phyloP scores from a whole-genome alignment of 1,140 invertebrate species.

The Rhagoletis zephyria region DNA sequence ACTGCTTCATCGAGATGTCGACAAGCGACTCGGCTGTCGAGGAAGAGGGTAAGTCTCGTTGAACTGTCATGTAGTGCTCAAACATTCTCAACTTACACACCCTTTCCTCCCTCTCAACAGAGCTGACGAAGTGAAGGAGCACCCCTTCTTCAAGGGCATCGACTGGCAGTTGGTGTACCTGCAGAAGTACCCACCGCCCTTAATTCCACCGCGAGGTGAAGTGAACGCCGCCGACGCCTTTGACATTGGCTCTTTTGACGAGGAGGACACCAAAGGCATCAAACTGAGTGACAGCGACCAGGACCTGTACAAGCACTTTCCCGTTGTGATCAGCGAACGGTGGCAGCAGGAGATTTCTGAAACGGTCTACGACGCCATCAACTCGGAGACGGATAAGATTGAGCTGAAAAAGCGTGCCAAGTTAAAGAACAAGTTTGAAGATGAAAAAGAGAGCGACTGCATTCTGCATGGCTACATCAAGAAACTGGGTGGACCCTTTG shows the following conservation, averaged over 20 bases:
- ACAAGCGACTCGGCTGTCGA: slow-evolving; percentile 94
- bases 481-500: slow-evolving; percentile 97
- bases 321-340: slow-evolving; percentile 95
- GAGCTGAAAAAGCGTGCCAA: slow-evolving; percentile 96
- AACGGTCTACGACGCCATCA: slow-evolving; percentile 98
- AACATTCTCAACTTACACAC: no score
- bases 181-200: slow-evolving; percentile 97
- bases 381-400: slow-evolving; percentile 95
- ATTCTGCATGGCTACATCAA: slow-evolving; percentile 99
- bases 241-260: slow-evolving; percentile 99
- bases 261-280: slow-evolving; percentile 99
- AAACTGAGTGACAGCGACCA: slow-evolving; percentile 97
- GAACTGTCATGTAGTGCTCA: no score
- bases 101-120: no score
- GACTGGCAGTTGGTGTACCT: slow-evolving; percentile 99
- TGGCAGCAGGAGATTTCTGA: slow-evolving; percentile 99
- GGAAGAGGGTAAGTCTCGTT: slow-evolving; percentile 83
- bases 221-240: slow-evolving; percentile 99
- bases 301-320: slow-evolving; percentile 98
- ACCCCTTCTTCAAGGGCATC: slow-evolving; percentile 96
- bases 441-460: slow-evolving; percentile 98
- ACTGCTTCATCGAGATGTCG: slow-evolving; percentile 93
- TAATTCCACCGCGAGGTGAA: slow-evolving; percentile 97
- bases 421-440: slow-evolving; percentile 94
- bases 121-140: slow-evolving; percentile 97